Conservation (phyloP, 2,888 invertebrate species). For the Beris chalybata region DNA sequence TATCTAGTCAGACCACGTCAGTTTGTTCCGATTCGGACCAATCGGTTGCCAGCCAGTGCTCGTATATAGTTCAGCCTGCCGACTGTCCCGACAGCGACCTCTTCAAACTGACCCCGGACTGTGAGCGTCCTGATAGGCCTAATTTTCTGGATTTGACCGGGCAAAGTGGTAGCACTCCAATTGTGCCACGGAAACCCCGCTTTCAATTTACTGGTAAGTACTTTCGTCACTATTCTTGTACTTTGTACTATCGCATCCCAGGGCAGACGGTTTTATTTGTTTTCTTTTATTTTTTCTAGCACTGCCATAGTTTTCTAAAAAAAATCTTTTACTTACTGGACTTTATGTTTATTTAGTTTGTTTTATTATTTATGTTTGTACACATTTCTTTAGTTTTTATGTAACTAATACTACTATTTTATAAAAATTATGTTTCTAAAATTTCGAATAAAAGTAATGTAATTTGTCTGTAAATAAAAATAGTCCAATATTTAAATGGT, state of each 20-base stretch:
- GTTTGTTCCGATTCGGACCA: constrained; percentile 42
- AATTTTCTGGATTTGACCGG: constrained; percentile 67
- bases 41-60: constrained; percentile 39
- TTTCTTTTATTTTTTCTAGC: constrained; percentile 27
- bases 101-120: constrained; percentile 41
- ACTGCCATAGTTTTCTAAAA: constrained; percentile 29
- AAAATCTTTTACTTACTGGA: constrained; percentile 12
- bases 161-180: constrained; percentile 62
- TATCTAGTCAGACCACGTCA: constrained; percentile 41
- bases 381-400: constrained; percentile 7
- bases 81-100: constrained; percentile 36
- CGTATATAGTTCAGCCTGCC: constrained; percentile 37
- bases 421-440: too few species aligned
- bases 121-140: constrained; percentile 58
- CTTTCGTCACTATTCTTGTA: neutral
- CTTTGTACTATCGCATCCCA: neutral
- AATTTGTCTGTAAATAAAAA: too few species aligned
- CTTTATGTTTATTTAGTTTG: constrained; percentile 21
- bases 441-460: too few species aligned
- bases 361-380: constrained; percentile 7
- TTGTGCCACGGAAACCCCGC: constrained; percentile 67
- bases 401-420: constrained; percentile 22
- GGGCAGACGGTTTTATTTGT: constrained; percentile 20
- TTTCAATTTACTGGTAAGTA: constrained; percentile 68
- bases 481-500: too few species aligned